Conservation (phyloP, 1,140 invertebrate species). For the Ips nitidus region DNA sequence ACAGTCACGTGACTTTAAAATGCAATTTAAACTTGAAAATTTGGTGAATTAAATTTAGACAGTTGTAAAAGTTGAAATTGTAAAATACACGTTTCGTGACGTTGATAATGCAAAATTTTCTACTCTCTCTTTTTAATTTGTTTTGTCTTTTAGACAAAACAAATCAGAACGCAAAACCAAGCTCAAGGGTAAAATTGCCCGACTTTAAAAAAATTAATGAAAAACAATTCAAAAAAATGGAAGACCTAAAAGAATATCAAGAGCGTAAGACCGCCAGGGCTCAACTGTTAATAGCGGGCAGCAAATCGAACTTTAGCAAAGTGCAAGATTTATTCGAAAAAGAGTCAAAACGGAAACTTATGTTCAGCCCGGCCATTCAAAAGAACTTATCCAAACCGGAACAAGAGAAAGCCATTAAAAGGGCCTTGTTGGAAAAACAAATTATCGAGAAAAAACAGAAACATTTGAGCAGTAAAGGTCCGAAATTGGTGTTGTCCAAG, state of each 20-base stretch:
- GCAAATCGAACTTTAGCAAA: conserved; percentile 23
- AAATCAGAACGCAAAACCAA: too few species aligned
- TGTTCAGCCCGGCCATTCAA: conserved; percentile 1
- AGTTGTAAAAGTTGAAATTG: too few species aligned
- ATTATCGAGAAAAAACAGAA: background rate
- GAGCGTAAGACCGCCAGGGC: conserved; percentile 57
- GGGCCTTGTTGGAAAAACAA: background rate
- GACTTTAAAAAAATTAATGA: conserved; percentile 67
- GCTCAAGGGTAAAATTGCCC: conserved; percentile 55
- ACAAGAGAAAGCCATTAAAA: background rate
- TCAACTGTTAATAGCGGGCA: conserved; percentile 40
- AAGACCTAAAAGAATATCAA: conserved; percentile 62
- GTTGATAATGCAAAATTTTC: too few species aligned
- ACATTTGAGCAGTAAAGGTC: background rate
- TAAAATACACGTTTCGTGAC: too few species aligned
- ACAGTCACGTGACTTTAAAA: too few species aligned
- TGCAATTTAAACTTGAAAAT: too few species aligned
- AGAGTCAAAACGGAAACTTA: conserved; percentile 8
- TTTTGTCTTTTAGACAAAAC: too few species aligned
- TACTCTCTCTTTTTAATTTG: too few species aligned
- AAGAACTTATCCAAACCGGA: background rate
- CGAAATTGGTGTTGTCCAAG: conserved; percentile 1
- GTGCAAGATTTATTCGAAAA: background rate
- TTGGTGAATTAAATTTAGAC: too few species aligned
- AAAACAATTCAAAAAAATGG: conserved; percentile 63